Conservation (phyloP, 2,888 invertebrate genomes). For the Rhamphomyia laevipes region DNA sequence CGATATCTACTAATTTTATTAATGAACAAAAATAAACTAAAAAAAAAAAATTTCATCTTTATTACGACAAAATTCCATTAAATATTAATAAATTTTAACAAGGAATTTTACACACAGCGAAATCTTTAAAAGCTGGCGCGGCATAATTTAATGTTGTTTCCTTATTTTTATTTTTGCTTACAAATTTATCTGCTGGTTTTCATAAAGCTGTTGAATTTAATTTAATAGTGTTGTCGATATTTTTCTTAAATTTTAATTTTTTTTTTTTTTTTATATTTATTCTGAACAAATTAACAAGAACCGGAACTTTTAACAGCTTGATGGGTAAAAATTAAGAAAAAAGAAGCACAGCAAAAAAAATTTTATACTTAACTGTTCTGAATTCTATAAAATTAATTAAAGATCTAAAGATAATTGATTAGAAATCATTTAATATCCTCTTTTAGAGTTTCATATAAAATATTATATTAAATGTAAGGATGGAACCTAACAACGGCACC, state of each 20-base stretch:
- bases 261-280: background rate
- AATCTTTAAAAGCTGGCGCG: too few relatives aligned
- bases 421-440: constrained; percentile 35
- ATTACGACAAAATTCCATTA: too few relatives aligned
- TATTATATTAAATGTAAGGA: constrained; percentile 14
- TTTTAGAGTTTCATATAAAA: constrained; percentile 19
- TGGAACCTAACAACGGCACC: background rate
- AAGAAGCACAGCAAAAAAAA: background rate
- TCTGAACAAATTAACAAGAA: constrained; percentile 2
- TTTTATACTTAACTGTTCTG: constrained; percentile 11
- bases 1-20: too few relatives aligned
- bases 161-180: too few relatives aligned
- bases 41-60: too few relatives aligned
- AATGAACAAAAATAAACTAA: too few relatives aligned
- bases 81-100: too few relatives aligned
- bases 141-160: too few relatives aligned
- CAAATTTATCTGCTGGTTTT: too few relatives aligned
- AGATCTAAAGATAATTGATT: constrained; percentile 40
- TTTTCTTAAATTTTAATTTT: background rate
- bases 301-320: constrained; percentile 3
- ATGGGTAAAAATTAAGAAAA: background rate
- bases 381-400: constrained; percentile 37
- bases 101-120: too few relatives aligned
- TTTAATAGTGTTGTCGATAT: too few relatives aligned
- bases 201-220: too few relatives aligned